Base-by-base conservation (phyloP, 2,888 invertebrate species). In the Sympetrum striolatum region DNA sequence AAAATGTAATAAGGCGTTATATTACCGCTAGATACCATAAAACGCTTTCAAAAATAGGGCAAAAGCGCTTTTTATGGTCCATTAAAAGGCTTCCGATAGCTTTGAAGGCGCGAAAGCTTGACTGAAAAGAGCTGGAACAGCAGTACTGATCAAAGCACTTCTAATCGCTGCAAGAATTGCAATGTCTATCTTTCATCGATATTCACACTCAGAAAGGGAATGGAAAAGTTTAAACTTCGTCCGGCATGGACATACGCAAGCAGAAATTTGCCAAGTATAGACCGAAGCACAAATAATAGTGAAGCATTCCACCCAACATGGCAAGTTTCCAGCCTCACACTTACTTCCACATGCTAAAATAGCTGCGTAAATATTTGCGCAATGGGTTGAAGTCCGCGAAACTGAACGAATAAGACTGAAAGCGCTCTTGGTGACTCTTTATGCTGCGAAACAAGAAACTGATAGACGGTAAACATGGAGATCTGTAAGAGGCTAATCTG, bases 291-390 rank as follows among this genome's bases (percentile, higher is more conserved):
- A 73, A 31, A 73, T 73, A 31, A 73, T 73, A 31, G 73, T 31
- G 73, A 73, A 73, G 25, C 73, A 73, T 73, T 73, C 73, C 73
- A 31, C 73, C 73, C 31, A 31, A 73, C 64, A 48, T 86, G 86
- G 86, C 86, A 86, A 86, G 37, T 10, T 60, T 86, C 86, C 86
- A 86, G 86, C 86, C 60, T 37, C 64, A 37, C 53, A 37, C 73
- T 73, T 31, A 31, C 73, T 31, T 25, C 73, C 31, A 73, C 86
- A 60, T 53, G 86, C 86, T 60, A 86, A 86, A 86, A 86, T 86
- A 86, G 86, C 86, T 64, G 86, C 86, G 86, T 60, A 86, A 86
- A 58, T 60, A 86, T 86, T 86, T 86, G 86, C 86, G 86, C 86
- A 86, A 86, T 86, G 35, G 37, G 60, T 60, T 86, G 86, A 60